Evolutionary conservation across 2,797 vertebrate genomes (phyloP), one percentile per base, ranked within the genome.

Genomic region (Rousettus madagascariensis): DNA sequence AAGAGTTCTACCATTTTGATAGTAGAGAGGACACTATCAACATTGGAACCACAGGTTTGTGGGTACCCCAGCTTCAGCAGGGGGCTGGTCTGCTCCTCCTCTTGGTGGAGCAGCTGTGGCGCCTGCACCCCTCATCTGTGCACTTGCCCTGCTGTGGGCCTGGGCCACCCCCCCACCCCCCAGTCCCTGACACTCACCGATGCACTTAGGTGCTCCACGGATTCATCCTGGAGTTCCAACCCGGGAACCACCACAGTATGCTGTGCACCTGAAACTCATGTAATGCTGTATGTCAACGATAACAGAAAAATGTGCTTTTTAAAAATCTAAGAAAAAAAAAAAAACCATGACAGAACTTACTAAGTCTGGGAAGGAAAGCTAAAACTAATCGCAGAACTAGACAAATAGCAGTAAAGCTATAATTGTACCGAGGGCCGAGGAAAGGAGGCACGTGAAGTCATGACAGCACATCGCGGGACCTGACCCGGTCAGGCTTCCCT

Each of bases 141-240:
- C 59, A 41, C 10, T 68, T 28, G 6, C 66, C 4, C 55, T 0
- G 46, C 16, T 4, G 24, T 5, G 15, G 55, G 51, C 30, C 49
- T 0, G 2, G 16, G 75, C 20, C 16, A 7, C 82, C 24, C 17
- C 30, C 46, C 26, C 41, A 20, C 22, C 28, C 61, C 36, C 30
- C 22, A 1, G 1, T 33, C 33, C 33, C 33, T 33, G 53, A 20
- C 1, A 0, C 53, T 33, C 16, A 8, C 16, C 13, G 4, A 3
- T 10, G 28, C 33, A 53, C 16, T 17, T 4, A 0, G 1, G n/a
- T 10, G 22, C 43, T 71, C 46, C 5, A 6, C 59, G 71, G 66
- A 30, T 2, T 36, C 36, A 22, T 28, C 20, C 72, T 1, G 0
- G 20, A 66, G 49, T 49, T 22, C 30, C 46, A 30, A 16, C 17